Base-by-base conservation (phyloP, 1,140 invertebrate species). In the Idris sp. region DNA sequence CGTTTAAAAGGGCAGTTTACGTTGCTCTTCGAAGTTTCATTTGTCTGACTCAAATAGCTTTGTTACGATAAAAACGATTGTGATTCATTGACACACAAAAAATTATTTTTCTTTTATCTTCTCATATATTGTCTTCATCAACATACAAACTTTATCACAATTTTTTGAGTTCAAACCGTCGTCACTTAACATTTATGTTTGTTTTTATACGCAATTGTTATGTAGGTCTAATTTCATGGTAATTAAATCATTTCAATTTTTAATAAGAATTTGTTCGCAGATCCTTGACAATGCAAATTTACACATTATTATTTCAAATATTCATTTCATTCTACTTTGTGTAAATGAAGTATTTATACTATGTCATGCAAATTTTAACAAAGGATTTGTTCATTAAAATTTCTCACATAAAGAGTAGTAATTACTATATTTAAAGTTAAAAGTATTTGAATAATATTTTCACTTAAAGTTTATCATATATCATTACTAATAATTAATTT, bases 1-100 rank as follows among this genome's bases (percentile, higher is more conserved):
- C 9, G 33, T 5, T 11, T 36, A 36, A 11, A 15, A 36, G 33
- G 14, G 6, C 9, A 36, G 33, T 36, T 36, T 36, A 36, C 33
- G 11, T 36, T 15, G 33, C 6, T 11, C 11, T 1, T 15, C 14
- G 33, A 41, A 9, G 19, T 43, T 56, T 48, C 31, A 40, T 48
- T 48, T 56, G 43, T 49, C 43, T 30, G 10, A 5, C 13, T 31
- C 30, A 6, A 31, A 40, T n/a, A 13, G 6, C 62, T 56, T 67
- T 48, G 11, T 40, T 44, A n/a, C 13, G 26, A 4, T 19, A 26
- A 9, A 64, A 41, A 33, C 18, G 38, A 49, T 7, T 31, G 25
- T 43, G 18, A 64, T 25, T 53, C 18, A 43, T 49, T 62, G 26
- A 44, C 28, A 58, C 9, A 10, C 10, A 5, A 33, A 58, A 35